Evolutionary conservation across 2,113 vertebrate species (phyloP), one percentile per base, ranked within the genome.

Genomic region (Petromus typicus): DNA sequence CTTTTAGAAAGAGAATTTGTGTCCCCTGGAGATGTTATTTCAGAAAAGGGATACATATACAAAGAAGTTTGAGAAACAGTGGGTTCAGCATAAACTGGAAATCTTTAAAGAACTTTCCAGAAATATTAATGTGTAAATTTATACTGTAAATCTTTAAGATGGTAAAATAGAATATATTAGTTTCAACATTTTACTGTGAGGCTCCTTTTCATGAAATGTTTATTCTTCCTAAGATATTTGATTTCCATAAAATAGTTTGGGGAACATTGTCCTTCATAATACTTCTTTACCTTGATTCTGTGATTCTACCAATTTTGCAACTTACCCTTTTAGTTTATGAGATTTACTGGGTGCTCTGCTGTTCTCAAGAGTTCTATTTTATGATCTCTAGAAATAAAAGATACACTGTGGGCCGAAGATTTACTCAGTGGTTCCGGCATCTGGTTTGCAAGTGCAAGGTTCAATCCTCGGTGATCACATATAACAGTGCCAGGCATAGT

Each of bases 61-160:
- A 61, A 92, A 86, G 14, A 92, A 78, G n/a, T 88, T 94, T 88
- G 67, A 89, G 67, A 90, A 96, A 82, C 54, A 32, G 0, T 81
- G 48, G 16, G 18, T 87, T 78, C 85, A 91, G 64, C 27, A 37
- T 82, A 56, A 79, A 23, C 37, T 78, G 14, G 10, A 34, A 63
- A 87, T 16, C 83, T 94, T 75, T 89, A 11, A 11, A 80, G 14
- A 32, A 67, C n/a, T 89, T 90, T 78, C 56, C 40, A 61, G 57
- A 25, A 93, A 5, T 7, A 40, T 59, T 89, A 61, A 37, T 63
- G n/a, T 79, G 27, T 90, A 22, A 64, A 85, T 92, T 90, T 90
- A 78, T 81, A 66, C 25, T 84, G 12, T 90, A 75, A 78, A 54
- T 73, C 48, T 40, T 83, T 40, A 85, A 78, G 43, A 69, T 8